Evolutionary conservation across 1,140 invertebrate species (phyloP).

Genomic region (Cherax quadricarinatus): DNA sequence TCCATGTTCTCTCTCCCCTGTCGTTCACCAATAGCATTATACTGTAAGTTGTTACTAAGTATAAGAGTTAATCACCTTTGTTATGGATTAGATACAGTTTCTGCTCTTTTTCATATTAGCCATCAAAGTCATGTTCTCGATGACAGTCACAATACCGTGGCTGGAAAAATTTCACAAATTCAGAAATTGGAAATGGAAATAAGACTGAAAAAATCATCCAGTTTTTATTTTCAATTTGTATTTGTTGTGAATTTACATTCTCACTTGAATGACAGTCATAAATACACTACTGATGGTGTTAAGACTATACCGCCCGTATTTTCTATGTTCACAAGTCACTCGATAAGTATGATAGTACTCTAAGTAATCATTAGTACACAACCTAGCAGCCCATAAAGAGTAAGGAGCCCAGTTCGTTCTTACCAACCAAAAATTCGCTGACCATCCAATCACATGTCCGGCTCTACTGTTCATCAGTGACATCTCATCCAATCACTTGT

Average conservation of each 20-base stretch:
- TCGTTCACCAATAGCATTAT: not conserved
- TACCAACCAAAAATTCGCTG: not conserved
- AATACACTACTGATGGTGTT: not conserved
- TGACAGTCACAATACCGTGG: not conserved
- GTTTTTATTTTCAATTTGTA: too few relatives aligned
- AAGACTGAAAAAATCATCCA: too few relatives aligned
- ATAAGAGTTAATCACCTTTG: slow-evolving; percentile 26
- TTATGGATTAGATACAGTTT: slow-evolving; percentile 1
- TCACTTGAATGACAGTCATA: not conserved
- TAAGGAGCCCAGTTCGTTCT: slow-evolving; percentile 35
- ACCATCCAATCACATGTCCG: slow-evolving; percentile 39
- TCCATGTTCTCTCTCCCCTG: not conserved
- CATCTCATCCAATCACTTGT: slow-evolving; percentile 35
- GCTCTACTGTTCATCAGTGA: not conserved
- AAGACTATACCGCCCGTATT: slow-evolving; percentile 21
- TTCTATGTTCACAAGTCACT: slow-evolving; percentile 5
- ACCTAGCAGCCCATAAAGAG: slow-evolving; percentile 11
- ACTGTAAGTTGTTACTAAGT: slow-evolving; percentile 21
- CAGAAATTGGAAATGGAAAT: too few relatives aligned
- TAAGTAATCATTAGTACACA: not conserved
- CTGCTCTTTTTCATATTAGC: slow-evolving; percentile 1
- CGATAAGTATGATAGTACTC: not conserved
- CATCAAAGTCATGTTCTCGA: not conserved
- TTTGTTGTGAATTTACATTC: too few relatives aligned
- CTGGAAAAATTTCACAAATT: too few relatives aligned